Base-by-base conservation (phyloP, 2,888 invertebrate genomes). In the Notodonta ziczac region DNA sequence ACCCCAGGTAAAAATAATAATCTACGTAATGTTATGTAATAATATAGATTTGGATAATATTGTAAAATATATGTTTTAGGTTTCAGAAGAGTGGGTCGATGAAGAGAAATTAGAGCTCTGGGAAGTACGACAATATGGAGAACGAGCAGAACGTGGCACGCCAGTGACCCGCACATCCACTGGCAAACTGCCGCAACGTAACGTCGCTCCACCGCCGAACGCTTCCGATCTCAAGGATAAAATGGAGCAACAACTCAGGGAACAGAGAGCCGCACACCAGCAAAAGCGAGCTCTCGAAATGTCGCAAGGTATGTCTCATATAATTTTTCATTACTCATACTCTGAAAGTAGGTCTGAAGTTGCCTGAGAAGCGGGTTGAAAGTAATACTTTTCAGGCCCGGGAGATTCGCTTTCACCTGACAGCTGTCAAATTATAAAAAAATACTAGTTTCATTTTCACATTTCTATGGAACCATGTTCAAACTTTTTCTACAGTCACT, bases 91-190 rank as follows among this genome's bases (percentile, higher is more conserved):
- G 80, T 99, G 99, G 99, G 97, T 98, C 0, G 98, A 98, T 74
- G 99, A 99, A 88, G 98, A 98, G 72, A 97, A 98, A 84, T 90
- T 99, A 54, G 99, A 99, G 83, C 89, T 99, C 50, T 99, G 99
- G 99, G 99, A 99, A 91, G 98, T 99, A 65, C 98, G 98, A 78
- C 96, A 97, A 78, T 98, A 98, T 84, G 97, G 97, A 32, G 98
- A 98, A 87, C 96, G 95, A 73, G 90, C 94, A 85, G 96, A 96
- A 90, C 95, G 96, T 83, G 95, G 94, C 81, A 96, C 96, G 84
- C 96, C 97, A 87, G 95, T 98, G 83, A 96, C 98, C 83, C 95
- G 97, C 90, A 96, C 97, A 76, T 95, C 97, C 67, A 96, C 98
- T 48, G 97, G 97, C 82, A 96, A 95, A 88, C 87, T 94, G 76